A percentile compares a stretch with the other conserved stretches of the same genome.
phyloP scores from a whole-genome alignment of 2,888 invertebrate genomes.

The Blastobasis lacticolella region DNA sequence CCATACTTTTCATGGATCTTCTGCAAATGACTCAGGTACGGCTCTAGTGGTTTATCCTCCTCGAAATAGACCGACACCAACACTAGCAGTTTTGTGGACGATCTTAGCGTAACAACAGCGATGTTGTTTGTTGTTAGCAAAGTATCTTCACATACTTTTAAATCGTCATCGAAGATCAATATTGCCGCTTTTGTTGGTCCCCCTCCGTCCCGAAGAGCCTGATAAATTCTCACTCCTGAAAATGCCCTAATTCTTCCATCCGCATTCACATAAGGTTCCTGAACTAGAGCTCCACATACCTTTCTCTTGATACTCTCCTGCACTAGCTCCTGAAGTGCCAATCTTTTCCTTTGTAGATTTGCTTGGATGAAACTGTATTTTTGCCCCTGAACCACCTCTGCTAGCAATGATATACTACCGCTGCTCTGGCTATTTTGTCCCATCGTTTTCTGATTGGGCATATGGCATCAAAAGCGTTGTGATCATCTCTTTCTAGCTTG shows the following conservation, averaged over 20 bases:
- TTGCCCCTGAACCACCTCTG: too few relatives aligned
- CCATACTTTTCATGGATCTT: neutral
- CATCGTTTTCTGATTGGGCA: constrained; percentile 2
- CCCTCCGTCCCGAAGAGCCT: neutral
- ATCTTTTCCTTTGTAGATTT: constrained; percentile 9
- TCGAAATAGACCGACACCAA: neutral
- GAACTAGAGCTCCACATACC: constrained; percentile 3
- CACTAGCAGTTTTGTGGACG: neutral
- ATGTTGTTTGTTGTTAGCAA: neutral
- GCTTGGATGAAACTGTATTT: constrained; percentile 3
- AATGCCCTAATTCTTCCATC: neutral
- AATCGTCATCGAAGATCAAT: neutral
- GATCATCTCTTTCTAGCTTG: neutral
- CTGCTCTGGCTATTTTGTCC: constrained; percentile 9
- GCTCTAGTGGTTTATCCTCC: neutral
- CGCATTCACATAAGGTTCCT: constrained; percentile 11
- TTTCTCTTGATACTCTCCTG: constrained; percentile 3
- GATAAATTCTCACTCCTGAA: constrained; percentile 2
- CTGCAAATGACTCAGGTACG: neutral
- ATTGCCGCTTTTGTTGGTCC: constrained; percentile 10
- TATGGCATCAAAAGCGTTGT: neutral
- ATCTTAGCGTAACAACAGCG: neutral
- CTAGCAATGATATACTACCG: neutral
- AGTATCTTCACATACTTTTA: neutral
- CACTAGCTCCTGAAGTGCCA: constrained; percentile 10